Evolutionary conservation across 2,113 vertebrate species (phyloP).

Genomic region (Cavia porcellus): DNA sequence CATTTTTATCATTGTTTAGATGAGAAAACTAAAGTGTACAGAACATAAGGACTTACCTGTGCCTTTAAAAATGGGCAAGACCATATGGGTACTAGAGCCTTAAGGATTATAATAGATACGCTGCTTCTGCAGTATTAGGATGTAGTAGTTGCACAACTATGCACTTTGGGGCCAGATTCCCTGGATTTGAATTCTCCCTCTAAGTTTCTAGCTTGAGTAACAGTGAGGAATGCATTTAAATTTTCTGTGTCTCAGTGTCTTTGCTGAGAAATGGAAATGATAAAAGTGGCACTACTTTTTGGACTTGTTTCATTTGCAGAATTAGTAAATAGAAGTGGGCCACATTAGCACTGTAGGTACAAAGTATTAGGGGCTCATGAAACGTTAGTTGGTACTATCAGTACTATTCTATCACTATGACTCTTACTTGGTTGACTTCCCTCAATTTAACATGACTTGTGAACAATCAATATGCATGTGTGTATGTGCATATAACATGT

Average conservation of each 20-base stretch:
- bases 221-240: neutral
- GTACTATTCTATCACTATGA: neutral
- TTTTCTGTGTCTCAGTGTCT: neutral
- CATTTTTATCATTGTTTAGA: neutral
- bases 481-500: neutral
- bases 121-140: neutral
- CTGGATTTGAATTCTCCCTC: neutral
- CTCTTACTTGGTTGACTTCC: neutral
- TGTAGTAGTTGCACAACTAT: neutral
- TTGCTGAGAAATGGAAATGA: neutral
- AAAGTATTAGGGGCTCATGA: neutral
- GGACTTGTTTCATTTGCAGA: neutral
- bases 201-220: neutral
- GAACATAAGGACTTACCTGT: neutral
- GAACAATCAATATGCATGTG: neutral
- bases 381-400: neutral
- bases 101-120: neutral
- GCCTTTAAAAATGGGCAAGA: neutral
- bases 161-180: neutral
- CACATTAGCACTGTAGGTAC: neutral
- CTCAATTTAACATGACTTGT: neutral
- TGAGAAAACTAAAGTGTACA: neutral
- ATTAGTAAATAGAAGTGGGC: neutral
- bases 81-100: neutral
- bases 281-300: neutral